Evolutionary conservation across 1,140 invertebrate species (phyloP), one percentile per base, ranked within the genome.

Genomic region (Trichogramma pretiosum): DNA sequence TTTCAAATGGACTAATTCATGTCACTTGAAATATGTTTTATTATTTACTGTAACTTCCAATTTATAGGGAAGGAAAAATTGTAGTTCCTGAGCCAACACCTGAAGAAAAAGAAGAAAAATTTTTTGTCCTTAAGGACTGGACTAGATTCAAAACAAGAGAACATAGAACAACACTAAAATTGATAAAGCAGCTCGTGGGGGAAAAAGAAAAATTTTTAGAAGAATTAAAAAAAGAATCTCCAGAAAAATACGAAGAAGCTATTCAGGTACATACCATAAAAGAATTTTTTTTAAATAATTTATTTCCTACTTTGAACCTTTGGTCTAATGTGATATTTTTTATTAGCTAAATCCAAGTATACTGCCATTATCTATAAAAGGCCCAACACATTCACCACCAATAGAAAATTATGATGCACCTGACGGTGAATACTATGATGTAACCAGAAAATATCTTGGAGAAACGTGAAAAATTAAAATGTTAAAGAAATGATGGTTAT

Each of bases 341-440:
- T 77, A 74, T 44, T 73, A 90, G 81, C 62, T 81, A 8, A 89
- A 93, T 64, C 55, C 77, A 13, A 58, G 61, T 14, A 61, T 89
- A 16, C 56, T 93, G 18, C 84, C 87, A 0, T 80, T 80, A 56
- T 71, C 65, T 21, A 58, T 71, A 2, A 74, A 73, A 50, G 89
- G 89, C 1, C 85, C 89, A 1, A 74, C 81, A 4, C 67, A 78
- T 22, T 93, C 89, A 9, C 87, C 89, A 21, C 76, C 88, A 0
- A 86, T 91, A 40, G 72, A 82, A 56, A 74, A 81, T 52, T 94
- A 90, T 64, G 73, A 77, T 2, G 74, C 74, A 46, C 83, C 85
- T 0, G 89, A 94, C 72, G 91, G 91, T 17, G 87, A 91, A 59
- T 92, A 90, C 59, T 63, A 77, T n/a, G 83, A 92, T 61, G 72